Conservation (phyloP, 1,140 invertebrate species). For the Microplitis mediator region DNA sequence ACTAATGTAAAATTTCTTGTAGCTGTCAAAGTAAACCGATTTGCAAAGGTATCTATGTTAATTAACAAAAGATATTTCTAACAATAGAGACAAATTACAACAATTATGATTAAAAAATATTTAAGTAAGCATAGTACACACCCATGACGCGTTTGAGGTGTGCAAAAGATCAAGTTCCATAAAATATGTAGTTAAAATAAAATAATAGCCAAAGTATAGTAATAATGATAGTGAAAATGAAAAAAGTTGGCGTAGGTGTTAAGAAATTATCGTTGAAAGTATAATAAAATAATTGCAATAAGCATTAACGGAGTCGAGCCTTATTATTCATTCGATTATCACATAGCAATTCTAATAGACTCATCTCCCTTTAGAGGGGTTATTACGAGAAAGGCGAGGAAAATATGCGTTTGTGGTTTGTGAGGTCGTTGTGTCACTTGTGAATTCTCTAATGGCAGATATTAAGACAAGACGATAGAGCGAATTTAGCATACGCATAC, state of each 20-base stretch:
- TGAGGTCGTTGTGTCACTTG: conserved; percentile 3
- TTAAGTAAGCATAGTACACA: too few relatives aligned
- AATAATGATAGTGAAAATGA: not conserved
- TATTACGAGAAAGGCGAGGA: not conserved
- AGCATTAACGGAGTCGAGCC: conserved; percentile 26
- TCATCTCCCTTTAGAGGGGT: not conserved
- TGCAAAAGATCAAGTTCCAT: too few relatives aligned
- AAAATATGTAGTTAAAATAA: not conserved
- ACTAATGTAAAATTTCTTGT: too few relatives aligned
- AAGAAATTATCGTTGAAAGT: not conserved
- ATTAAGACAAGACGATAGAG: not conserved
- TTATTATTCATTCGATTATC: conserved; percentile 35
- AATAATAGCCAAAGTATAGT: not conserved
- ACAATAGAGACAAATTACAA: too few relatives aligned
- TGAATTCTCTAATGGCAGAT: conserved; percentile 1
- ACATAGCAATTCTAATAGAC: conserved; percentile 12
- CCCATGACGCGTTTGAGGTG: too few relatives aligned
- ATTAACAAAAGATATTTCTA: too few relatives aligned
- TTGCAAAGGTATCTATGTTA: too few relatives aligned
- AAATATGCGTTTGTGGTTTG: conserved; percentile 3
- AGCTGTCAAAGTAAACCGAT: too few relatives aligned
- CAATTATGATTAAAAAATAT: too few relatives aligned
- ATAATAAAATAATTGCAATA: conserved; percentile 1
- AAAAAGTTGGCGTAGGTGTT: not conserved
- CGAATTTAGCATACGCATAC: conserved; percentile 43